Base-by-base conservation (phyloP, 2,888 invertebrate genomes). In the Clunio marinus region DNA sequence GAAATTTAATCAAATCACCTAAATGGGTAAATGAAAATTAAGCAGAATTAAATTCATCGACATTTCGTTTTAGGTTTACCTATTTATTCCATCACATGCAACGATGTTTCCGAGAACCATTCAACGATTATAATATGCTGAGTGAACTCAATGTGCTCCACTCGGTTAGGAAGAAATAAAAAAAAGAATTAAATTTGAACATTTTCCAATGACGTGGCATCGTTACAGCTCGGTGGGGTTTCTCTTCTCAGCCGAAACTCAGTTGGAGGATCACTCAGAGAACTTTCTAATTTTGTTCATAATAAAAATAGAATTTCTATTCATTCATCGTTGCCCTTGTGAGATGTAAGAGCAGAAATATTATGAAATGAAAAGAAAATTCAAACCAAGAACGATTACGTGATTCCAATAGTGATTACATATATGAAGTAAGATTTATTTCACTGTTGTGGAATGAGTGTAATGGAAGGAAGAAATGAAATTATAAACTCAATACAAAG, bases 401-500 rank as follows among this genome's bases (percentile, higher is more conserved):
- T 32, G 32, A 32, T 32, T 32, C 10, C 32, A 32, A 32, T 32
- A 10, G 32, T n/a, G n/a, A n/a, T n/a, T n/a, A n/a, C n/a, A n/a
- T n/a, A n/a, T n/a, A n/a, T 32, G 22, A 57, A 7, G 4, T 10
- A 7, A 27, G 15, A 57, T 17, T 17, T 17, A 8, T 22, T 55
- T 22, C 55, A 22, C 5, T 55, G 55, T 10, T 3, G 3, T 55
- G n/a, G n/a, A n/a, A n/a, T n/a, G n/a, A n/a, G n/a, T n/a, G n/a
- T 22, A 8, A 55, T 27, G 57, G 8, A 24, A 57, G 10, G 27
- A 24, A 27, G 57, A 4, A 27, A 57, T n/a, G 25, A 24, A n/a
- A 7, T 45, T 15, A n/a, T 22, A 60, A 60, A 60, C 60, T 60
- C 60, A 20, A 37, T 37, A 60, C 60, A 37, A 60, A 17, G 13